Conservation (phyloP, 2,113 vertebrate genomes). For the Dermatemys mawii region DNA sequence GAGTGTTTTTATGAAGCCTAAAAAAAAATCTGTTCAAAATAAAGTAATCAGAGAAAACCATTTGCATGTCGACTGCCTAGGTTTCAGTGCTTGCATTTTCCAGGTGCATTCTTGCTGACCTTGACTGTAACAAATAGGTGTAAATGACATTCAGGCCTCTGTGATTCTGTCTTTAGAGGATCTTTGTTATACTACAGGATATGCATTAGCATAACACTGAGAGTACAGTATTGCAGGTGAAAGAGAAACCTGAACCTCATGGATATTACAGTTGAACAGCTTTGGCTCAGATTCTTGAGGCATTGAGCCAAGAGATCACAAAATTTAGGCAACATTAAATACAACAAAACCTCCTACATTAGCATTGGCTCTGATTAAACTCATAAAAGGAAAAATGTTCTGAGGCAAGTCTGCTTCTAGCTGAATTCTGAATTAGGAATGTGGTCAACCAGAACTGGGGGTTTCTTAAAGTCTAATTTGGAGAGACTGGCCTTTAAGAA, state of each 20-base stretch:
- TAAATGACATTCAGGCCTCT: slow-evolving; percentile 67
- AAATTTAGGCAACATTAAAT: slow-evolving; percentile 62
- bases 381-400: not conserved
- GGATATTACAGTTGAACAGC: slow-evolving; percentile 43
- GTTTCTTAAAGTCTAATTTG: too few relatives aligned
- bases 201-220: slow-evolving; percentile 58
- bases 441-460: not conserved
- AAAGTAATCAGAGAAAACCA: not conserved
- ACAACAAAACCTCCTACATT: slow-evolving; percentile 15
- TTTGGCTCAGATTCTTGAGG: slow-evolving; percentile 45
- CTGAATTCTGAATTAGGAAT: not conserved
- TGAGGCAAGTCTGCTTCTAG: not conserved
- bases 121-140: slow-evolving; percentile 69
- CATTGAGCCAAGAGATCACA: slow-evolving; percentile 49
- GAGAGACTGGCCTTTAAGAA: not conserved
- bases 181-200: slow-evolving; percentile 60
- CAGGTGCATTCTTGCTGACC: slow-evolving; percentile 69
- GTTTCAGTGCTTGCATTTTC: slow-evolving; percentile 29
- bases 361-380: slow-evolving; percentile 30
- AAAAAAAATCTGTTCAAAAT: slow-evolving; percentile 46
- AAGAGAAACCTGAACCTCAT: slow-evolving; percentile 55
- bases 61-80: slow-evolving; percentile 35
- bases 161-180: slow-evolving; percentile 45
- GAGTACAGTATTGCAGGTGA: slow-evolving; percentile 40
- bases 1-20: slow-evolving; percentile 7